Percentiles rank a stretch among this genome's conserved stretches.
phyloP scores from a whole-genome alignment of 2,113 vertebrate species.

The Silurus glanis region DNA sequence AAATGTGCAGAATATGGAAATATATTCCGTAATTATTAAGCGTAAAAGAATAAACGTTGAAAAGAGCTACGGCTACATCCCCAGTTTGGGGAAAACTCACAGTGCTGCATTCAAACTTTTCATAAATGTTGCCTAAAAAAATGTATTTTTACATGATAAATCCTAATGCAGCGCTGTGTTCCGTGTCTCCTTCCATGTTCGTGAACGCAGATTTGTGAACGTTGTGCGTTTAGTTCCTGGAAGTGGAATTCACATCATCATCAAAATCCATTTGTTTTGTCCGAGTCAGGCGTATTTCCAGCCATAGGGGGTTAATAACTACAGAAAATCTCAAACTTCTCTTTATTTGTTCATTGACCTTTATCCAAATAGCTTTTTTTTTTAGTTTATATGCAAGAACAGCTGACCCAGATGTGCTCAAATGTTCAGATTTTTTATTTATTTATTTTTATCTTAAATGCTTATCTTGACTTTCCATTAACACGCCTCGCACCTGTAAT shows the following conservation, averaged over 20 bases:
- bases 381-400: background rate
- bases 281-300: background rate
- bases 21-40: background rate
- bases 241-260: background rate
- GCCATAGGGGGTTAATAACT: background rate
- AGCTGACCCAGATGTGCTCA: background rate
- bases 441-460: background rate
- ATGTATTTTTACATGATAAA: background rate
- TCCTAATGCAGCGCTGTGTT: background rate
- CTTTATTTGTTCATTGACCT: background rate
- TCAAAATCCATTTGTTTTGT: background rate
- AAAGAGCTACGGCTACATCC: background rate
- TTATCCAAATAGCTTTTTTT: background rate
- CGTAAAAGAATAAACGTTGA: background rate
- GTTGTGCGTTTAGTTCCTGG: background rate
- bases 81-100: background rate
- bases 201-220: background rate
- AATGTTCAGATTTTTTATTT: background rate
- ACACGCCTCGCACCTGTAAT: background rate
- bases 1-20: background rate
- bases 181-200: background rate
- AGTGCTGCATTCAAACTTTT: background rate
- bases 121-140: background rate
- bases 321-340: background rate
- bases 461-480: background rate